Evolutionary conservation across 2,113 vertebrate species (phyloP).

Genomic region (Rissa tridactyla): DNA sequence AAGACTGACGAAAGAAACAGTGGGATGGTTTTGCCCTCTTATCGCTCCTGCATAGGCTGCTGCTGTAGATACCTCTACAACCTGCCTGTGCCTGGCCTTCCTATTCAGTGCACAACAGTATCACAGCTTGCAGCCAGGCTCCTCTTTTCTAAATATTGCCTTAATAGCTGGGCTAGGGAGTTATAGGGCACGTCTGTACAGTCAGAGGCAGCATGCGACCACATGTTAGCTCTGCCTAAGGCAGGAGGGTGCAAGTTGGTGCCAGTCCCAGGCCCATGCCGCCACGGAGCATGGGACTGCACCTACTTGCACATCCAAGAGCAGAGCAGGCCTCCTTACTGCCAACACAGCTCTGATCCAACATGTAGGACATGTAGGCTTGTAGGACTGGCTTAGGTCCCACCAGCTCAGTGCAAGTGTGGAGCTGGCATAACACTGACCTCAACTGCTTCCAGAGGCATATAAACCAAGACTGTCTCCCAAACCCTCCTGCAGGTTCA

Average conservation of each 20-base stretch:
- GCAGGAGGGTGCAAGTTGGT: background rate
- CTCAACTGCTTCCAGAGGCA: background rate
- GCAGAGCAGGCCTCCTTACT: background rate
- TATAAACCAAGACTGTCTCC: background rate
- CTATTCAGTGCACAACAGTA: background rate
- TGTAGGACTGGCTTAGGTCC: background rate
- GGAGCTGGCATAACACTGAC: background rate
- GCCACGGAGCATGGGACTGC: background rate
- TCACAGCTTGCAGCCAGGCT: background rate
- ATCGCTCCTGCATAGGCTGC: background rate
- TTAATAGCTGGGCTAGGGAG: background rate
- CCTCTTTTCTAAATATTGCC: background rate
- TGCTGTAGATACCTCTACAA: background rate
- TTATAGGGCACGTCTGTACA: background rate
- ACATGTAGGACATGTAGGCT: background rate
- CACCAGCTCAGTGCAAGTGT: background rate
- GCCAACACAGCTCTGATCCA: background rate
- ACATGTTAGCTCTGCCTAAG: background rate
- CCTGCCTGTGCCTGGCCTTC: background rate
- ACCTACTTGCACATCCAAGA: background rate
- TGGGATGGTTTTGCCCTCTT: background rate
- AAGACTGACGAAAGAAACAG: background rate
- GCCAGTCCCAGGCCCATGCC: background rate
- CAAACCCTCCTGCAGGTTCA: background rate
- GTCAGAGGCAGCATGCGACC: background rate